Percentiles rank a stretch among this genome's conserved stretches.
phyloP scores from a whole-genome alignment of 1,140 invertebrate species.

The Calycopis cecrops region DNA sequence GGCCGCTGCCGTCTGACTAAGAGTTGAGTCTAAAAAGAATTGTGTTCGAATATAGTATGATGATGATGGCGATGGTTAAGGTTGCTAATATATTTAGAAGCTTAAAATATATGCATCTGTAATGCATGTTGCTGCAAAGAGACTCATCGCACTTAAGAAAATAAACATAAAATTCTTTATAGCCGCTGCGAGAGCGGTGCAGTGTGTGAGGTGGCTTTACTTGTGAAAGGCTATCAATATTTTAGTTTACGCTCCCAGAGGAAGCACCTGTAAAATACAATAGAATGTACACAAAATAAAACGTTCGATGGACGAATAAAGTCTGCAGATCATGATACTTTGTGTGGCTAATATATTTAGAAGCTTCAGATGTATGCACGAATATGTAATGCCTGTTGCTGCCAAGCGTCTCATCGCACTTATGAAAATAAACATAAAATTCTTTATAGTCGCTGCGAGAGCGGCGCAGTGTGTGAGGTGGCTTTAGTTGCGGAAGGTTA shows the following conservation, averaged over 20 bases:
- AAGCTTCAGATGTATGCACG: background rate
- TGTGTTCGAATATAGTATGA: no score
- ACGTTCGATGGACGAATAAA: no score
- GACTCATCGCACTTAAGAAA: constrained; percentile 19
- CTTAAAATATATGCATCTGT: background rate
- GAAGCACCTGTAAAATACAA: constrained; percentile 30
- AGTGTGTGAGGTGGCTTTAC: constrained; percentile 19
- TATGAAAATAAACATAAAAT: constrained; percentile 22
- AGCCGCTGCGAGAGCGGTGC: constrained; percentile 13
- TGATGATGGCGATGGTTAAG: no score
- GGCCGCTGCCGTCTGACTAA: no score
- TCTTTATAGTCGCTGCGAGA: constrained; percentile 18
- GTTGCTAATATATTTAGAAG: no score
- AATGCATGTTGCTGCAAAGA: constrained; percentile 1
- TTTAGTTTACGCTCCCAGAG: constrained; percentile 2
- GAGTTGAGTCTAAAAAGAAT: no score
- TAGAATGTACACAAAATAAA: no score
- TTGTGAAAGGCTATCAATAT: constrained; percentile 20
- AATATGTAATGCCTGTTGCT: constrained; percentile 3
- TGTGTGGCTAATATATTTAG: no score
- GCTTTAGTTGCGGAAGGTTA: constrained; percentile 17
- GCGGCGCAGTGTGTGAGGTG: constrained; percentile 16
- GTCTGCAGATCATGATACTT: no score
- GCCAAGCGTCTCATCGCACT: constrained; percentile 17
- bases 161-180: constrained; percentile 23